A percentile compares a stretch with the other conserved stretches of the same genome.
These are phyloP conservation scores for Lepidonotus clava DNA, from an alignment of 2,888 invertebrate genomes.

Conservation along the genomic window DNA sequence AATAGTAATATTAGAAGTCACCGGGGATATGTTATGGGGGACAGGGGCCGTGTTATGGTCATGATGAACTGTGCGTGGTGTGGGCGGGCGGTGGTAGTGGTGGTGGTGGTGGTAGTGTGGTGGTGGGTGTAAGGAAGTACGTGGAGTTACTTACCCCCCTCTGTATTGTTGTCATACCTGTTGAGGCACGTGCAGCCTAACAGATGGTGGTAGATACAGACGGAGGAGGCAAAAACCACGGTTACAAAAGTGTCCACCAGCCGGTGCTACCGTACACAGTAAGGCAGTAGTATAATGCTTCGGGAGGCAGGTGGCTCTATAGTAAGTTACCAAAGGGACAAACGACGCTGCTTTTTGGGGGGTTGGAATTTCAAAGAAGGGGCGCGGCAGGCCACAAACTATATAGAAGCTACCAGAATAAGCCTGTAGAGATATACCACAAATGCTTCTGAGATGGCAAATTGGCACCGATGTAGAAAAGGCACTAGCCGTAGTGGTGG, in stretches of 20 bases:
- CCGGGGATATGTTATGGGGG: background rate
- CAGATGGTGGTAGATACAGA: constrained; percentile 18
- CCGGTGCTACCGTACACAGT: constrained; percentile 16
- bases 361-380: no score
- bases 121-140: background rate
- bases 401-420: no score
- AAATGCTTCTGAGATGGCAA: no score
- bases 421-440: no score
- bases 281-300: background rate
- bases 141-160: constrained; percentile 40
- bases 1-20: background rate
- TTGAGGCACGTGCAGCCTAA: constrained; percentile 53
- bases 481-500: no score
- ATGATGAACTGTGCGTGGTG: background rate
- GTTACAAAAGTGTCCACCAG: constrained; percentile 52
- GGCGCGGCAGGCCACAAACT: no score
- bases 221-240: constrained; percentile 52
- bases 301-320: no score
- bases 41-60: background rate
- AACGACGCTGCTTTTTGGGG: no score
- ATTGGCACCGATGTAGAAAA: no score
- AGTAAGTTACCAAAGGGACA: no score
- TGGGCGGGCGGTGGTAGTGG: background rate
- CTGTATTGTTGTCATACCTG: constrained; percentile 53
- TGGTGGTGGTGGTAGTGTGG: background rate